Base-by-base conservation (phyloP, 1,140 invertebrate species). In the Heterodera schachtii region DNA sequence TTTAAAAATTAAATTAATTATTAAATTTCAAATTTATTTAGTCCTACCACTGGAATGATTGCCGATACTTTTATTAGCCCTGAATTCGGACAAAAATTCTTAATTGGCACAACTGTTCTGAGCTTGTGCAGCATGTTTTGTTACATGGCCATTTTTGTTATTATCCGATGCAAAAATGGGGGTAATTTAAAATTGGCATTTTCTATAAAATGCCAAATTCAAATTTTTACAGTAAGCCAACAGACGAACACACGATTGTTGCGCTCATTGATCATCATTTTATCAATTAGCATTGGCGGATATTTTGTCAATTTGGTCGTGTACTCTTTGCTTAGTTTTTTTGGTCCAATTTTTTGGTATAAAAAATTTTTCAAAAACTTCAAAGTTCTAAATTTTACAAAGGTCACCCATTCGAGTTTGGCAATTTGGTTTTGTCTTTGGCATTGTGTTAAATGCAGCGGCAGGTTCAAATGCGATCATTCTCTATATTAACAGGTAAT, bases 181-280 rank as follows among this genome's bases (percentile, higher is more conserved):
- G 74, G 74, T 75, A 75, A 73, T 19, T 73, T 6, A 9, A 49
- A 4, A 6, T 49, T 49, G 4, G 16, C 9, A 73, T 9, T 13
- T 46, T 73, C 31, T 5, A 16, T 5, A 60, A 67, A 66, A 47
- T 67, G 9, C 41, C 16, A 52, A 77, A 67, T 57, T 78, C n/a
- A n/a, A n/a, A n/a, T n/a, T n/a, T n/a, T n/a, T n/a, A n/a, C 19
- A 78, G 76, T 78, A 2, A 69, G 21, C 21, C 21, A 78, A 78
- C 9, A 67, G 64, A 78, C 76, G 13, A 78, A 78, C 69, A 78
- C 76, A n/a, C 60, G 76, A 16, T 47, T 78, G 9, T 19, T 78
- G 9, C 76, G 76, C n/a, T 78, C 76, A 6, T n/a, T 78, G 64
- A n/a, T 78, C 21, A 69, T 66, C 44, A 78, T 78, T 78, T 49